Base-by-base conservation (phyloP, 2,113 vertebrate species). In the Aspidoscelis tigris region DNA sequence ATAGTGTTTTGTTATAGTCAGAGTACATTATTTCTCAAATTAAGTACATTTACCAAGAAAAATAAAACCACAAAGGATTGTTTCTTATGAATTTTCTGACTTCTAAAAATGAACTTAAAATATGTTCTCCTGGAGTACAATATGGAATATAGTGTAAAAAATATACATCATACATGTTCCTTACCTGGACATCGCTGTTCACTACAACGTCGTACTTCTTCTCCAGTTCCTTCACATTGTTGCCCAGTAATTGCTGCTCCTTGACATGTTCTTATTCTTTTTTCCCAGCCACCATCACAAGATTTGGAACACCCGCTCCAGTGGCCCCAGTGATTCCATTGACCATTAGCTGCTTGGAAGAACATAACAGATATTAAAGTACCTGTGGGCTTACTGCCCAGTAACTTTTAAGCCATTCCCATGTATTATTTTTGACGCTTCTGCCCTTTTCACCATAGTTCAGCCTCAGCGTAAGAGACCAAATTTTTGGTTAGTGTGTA, bases 281-380 rank as follows among this genome's bases (percentile, higher is more conserved):
- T 96, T 91, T 99, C 98, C 98, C 98, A 99, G 89, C 99, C 99
- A 0, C 99, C 98, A 0, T 99, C 98, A 1, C 99, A 99, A 18
- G 99, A 99, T 82, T 98, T 99, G 12, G 99, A 99, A 90, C 99
- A 99, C 76, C 98, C 98, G 68, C 98, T 99, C 99, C 99, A 99
- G 2, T 98, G 98, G 26, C 97, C 98, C 99, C 99, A 99, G 2
- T 97, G 98, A 88, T 99, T 99, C 99, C 99, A 99, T 84, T 99
- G 98, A n/a, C 99, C 99, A 41, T 99, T 99, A 80, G 98, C 99
- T 99, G 92, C 83, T 93, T 41, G 76, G 91, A 91, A 88, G 90
- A 92, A 93, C 0, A 71, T 26, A 61, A 53, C 0, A 41, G 61
- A 64, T 82, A 22, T 74, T 82, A 61, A 82, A 41, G 41, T 11